Conservation (phyloP, 1,140 invertebrate species). For the Chironomus tepperi region DNA sequence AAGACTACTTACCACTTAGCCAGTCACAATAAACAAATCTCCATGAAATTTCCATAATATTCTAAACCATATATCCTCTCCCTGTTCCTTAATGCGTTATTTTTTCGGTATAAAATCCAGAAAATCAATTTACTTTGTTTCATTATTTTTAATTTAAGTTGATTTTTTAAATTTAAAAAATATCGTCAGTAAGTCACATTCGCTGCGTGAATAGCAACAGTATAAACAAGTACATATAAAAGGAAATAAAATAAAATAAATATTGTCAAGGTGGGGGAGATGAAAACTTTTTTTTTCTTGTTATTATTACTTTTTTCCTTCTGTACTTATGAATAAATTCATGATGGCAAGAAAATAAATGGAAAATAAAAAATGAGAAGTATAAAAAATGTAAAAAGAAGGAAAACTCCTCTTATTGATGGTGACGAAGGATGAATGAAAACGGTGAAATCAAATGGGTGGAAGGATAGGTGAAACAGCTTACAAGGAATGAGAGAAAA, state of each 20-base stretch:
- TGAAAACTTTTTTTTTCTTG: background rate
- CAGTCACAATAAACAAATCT: too few species aligned
- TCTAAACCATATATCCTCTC: too few species aligned
- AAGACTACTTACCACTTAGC: too few species aligned
- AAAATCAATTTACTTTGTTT: too few species aligned
- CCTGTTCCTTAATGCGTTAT: too few species aligned
- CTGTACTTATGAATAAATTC: background rate
- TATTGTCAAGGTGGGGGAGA: background rate
- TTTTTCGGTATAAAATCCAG: too few species aligned
- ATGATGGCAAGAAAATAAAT: slow-evolving; percentile 13
- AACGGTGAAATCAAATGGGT: too few species aligned
- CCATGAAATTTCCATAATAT: too few species aligned
- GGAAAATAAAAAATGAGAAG: background rate
- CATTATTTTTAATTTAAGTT: background rate
- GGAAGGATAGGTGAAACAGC: too few species aligned
- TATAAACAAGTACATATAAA: background rate
- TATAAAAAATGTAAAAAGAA: background rate
- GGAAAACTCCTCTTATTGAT: background rate
- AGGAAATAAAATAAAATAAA: background rate
- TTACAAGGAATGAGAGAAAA: background rate
- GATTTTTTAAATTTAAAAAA: background rate
- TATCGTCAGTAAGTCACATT: background rate
- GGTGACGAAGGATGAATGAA: slow-evolving; percentile 5
- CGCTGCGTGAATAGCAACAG: background rate
- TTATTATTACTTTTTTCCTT: too few species aligned